phyloP scores from a whole-genome alignment of 2,888 invertebrate genomes.

The Machimus atricapillus region DNA sequence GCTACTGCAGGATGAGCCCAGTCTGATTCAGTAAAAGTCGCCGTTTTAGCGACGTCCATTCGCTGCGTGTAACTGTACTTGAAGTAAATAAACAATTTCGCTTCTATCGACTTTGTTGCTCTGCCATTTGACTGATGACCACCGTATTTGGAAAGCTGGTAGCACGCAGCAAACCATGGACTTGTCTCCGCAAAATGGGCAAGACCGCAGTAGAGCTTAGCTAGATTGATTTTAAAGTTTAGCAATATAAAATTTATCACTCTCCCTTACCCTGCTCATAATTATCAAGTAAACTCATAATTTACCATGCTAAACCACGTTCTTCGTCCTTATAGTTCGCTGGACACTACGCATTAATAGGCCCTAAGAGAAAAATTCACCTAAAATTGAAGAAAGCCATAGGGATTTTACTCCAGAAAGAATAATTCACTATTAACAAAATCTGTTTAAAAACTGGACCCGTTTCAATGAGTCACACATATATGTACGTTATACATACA shows the following conservation, averaged over 20 bases:
- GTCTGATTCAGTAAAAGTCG: neutral
- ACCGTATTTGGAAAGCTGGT: neutral
- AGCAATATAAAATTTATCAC: neutral
- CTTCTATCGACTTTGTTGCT: neutral
- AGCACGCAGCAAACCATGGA: neutral
- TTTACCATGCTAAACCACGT: neutral
- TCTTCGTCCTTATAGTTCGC: neutral
- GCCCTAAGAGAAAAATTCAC: neutral
- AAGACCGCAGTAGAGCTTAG: neutral
- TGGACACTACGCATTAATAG: neutral
- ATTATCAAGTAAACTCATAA: neutral
- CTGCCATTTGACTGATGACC: conserved; percentile 9
- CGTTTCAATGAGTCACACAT: too few species aligned
- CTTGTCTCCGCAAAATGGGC: neutral
- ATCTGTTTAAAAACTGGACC: too few species aligned
- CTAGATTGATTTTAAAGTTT: neutral
- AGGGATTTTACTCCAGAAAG: neutral
- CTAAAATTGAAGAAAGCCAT: neutral
- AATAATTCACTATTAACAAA: too few species aligned
- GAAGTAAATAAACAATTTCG: conserved; percentile 3
- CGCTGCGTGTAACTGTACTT: conserved; percentile 23
- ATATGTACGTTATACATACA: too few species aligned
- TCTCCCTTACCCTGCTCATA: neutral
- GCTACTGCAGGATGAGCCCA: neutral
- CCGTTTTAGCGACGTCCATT: neutral